phyloP scores from a whole-genome alignment of 2,113 vertebrate genomes.

The Otolemur garnettii region DNA sequence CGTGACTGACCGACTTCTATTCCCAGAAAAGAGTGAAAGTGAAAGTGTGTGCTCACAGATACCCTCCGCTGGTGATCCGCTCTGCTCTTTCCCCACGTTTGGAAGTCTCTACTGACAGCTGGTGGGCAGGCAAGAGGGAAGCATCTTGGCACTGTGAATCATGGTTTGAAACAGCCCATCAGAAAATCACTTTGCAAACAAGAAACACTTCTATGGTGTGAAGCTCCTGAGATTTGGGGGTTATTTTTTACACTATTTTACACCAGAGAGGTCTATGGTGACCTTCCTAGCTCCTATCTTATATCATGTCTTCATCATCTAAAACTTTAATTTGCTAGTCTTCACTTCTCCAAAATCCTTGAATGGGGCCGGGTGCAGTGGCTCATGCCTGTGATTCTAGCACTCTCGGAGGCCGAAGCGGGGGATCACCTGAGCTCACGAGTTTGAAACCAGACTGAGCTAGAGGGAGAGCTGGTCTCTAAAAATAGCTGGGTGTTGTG shows the following conservation, averaged over 20 bases:
- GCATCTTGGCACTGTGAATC: background rate
- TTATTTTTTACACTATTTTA: background rate
- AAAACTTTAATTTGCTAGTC: background rate
- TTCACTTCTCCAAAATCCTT: conserved; percentile 2
- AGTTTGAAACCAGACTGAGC: too few species aligned
- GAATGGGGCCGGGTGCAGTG: background rate
- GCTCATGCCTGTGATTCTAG: too few species aligned
- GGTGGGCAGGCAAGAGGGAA: background rate
- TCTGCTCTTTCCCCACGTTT: background rate
- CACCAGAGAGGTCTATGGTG: background rate
- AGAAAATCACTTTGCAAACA: background rate
- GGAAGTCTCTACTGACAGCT: background rate
- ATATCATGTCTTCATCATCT: background rate
- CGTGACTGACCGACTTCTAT: background rate
- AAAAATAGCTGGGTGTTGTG: too few species aligned
- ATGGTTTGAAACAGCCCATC: background rate
- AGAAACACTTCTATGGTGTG: background rate
- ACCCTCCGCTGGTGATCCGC: background rate
- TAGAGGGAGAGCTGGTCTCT: too few species aligned
- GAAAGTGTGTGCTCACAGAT: background rate
- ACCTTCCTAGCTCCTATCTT: background rate
- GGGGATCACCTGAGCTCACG: too few species aligned
- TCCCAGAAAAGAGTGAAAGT: background rate
- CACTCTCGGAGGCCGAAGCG: too few species aligned
- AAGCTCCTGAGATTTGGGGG: background rate